Conservation (phyloP, 1,140 invertebrate species). For the Platorchestia sp. region DNA sequence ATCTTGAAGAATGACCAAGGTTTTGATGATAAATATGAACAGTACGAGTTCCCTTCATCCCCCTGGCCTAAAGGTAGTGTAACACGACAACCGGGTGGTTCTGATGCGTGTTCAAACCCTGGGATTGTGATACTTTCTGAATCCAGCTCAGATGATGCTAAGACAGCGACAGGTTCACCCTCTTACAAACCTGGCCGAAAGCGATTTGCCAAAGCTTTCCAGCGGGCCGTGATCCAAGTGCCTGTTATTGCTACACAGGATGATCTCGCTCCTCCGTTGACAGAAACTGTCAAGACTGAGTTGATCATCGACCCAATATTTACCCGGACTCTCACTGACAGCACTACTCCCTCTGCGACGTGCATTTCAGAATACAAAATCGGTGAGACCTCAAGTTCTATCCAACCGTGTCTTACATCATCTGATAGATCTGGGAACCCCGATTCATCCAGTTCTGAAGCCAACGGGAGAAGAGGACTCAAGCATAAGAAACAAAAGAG, state of each 20-base stretch:
- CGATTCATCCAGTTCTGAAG: slow-evolving; percentile 28
- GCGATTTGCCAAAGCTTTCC: slow-evolving; percentile 37
- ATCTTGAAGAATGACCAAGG: neutral
- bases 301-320: slow-evolving; percentile 13
- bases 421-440: neutral
- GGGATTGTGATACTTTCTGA: neutral
- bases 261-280: neutral
- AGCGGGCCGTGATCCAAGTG: slow-evolving; percentile 38
- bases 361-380: slow-evolving; percentile 34
- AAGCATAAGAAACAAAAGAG: slow-evolving; percentile 43
- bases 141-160: neutral
- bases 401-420: neutral
- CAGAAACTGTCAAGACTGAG: slow-evolving; percentile 10
- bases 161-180: neutral
- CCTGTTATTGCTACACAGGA: neutral
- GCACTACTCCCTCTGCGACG: neutral
- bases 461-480: neutral
- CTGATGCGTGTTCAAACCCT: neutral
- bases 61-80: neutral
- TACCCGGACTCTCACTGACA: neutral
- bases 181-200: slow-evolving; percentile 13
- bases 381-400: neutral
- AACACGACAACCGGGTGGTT: neutral
- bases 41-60: neutral
- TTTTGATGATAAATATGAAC: slow-evolving; percentile 20